These are phyloP conservation scores for Oncopodura yosiiana DNA, from an alignment of 1,140 invertebrate species.

Conservation along the genomic window DNA sequence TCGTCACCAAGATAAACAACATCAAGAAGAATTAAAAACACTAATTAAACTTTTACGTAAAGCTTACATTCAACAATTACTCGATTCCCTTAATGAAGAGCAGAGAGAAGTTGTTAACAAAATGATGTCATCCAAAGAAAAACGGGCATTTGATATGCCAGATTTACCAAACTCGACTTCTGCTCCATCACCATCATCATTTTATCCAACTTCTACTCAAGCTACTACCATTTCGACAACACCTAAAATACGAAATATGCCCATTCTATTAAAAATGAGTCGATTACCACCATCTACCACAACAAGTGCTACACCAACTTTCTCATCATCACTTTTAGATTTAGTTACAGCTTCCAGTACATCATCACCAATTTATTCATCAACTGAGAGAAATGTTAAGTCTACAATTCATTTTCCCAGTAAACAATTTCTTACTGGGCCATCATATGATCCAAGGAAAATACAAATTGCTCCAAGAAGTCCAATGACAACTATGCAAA, in stretches of 20 bases:
- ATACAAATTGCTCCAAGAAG: too few relatives aligned
- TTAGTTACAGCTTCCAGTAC: neutral
- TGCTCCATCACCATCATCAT: neutral
- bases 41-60: conserved; percentile 26
- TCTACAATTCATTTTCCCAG: too few relatives aligned
- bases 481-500: too few relatives aligned
- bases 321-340: neutral
- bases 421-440: too few relatives aligned
- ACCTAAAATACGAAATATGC: too few relatives aligned
- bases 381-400: too few relatives aligned
- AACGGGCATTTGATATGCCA: neutral
- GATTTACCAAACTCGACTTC: neutral
- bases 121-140: neutral
- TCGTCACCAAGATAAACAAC: conserved; percentile 14
- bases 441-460: too few relatives aligned
- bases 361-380: neutral
- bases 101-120: neutral
- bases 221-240: too few relatives aligned
- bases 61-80: conserved; percentile 29
- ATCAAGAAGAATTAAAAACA: conserved; percentile 23
- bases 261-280: neutral
- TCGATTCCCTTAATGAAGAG: conserved; percentile 16
- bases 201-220: neutral
- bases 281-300: neutral
- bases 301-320: neutral